These are phyloP conservation scores for Naso thynnoides DNA, from an alignment of 2,797 vertebrate species.

Conservation along the genomic window DNA sequence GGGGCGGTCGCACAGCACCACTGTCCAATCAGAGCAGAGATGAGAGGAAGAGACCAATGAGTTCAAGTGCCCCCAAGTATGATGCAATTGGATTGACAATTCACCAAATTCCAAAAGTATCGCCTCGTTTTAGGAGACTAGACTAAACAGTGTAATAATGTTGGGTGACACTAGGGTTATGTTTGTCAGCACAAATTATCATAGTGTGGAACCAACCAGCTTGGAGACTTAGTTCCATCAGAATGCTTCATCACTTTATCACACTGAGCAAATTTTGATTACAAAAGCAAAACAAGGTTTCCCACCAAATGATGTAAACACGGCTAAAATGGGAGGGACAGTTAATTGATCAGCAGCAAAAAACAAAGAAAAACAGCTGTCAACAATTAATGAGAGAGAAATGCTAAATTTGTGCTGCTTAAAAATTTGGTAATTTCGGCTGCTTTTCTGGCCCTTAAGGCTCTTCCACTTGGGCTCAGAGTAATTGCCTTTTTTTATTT, in stretches of 20 bases:
- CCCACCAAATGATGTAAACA: not conserved
- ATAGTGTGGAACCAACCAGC: not conserved
- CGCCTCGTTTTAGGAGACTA: not conserved
- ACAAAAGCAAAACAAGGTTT: not conserved
- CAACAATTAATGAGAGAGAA: not conserved
- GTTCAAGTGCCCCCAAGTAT: too few relatives aligned
- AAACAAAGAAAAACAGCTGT: not conserved
- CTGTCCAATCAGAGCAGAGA: constrained; percentile 77
- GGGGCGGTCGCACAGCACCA: constrained; percentile 95
- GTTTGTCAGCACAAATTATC: not conserved
- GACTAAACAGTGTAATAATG: not conserved
- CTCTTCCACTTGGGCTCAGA: not conserved
- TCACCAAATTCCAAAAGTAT: too few relatives aligned
- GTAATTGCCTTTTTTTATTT: not conserved
- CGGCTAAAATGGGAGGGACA: not conserved
- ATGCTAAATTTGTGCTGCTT: too few relatives aligned
- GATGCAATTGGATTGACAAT: too few relatives aligned
- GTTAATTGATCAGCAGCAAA: not conserved
- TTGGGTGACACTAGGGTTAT: not conserved
- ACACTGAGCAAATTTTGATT: not conserved
- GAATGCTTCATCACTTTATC: not conserved
- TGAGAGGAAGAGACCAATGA: constrained; percentile 13
- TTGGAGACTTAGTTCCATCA: not conserved
- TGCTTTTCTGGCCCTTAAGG: too few relatives aligned
- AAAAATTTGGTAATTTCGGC: too few relatives aligned